Evolutionary conservation across 2,797 vertebrate genomes (phyloP).

Genomic region (Lindbergichthys nudifrons): DNA sequence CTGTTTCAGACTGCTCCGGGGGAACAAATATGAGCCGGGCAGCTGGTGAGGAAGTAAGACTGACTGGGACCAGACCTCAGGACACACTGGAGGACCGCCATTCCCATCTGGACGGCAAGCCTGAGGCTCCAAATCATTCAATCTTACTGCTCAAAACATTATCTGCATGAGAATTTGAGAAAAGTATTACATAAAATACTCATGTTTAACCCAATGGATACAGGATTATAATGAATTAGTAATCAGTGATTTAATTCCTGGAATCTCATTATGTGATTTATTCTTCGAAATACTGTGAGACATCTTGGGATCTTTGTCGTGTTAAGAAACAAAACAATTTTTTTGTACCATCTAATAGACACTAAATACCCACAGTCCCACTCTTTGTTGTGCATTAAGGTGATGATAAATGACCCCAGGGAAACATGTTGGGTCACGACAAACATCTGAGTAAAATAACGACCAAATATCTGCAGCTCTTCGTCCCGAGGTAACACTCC

Average conservation of each 20-base stretch:
- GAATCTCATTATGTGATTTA: slow-evolving; percentile 1
- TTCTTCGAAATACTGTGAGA: background rate
- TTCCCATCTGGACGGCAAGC: slow-evolving; percentile 40
- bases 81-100: slow-evolving; percentile 17
- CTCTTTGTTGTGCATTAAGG: background rate
- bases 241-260: slow-evolving; percentile 11
- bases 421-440: slow-evolving; percentile 1
- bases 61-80: slow-evolving; percentile 37
- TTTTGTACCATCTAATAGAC: background rate
- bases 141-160: slow-evolving; percentile 22
- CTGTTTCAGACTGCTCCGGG: slow-evolving; percentile 31
- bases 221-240: slow-evolving; percentile 11
- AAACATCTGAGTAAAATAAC: slow-evolving; percentile 18
- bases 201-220: background rate
- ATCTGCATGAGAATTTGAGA: slow-evolving; percentile 16
- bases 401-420: slow-evolving; percentile 13
- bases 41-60: slow-evolving; percentile 53
- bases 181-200: background rate
- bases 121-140: slow-evolving; percentile 44
- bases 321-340: slow-evolving; percentile 1
- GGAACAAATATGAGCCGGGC: slow-evolving; percentile 15
- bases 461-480: slow-evolving; percentile 3
- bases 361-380: background rate
- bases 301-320: background rate
- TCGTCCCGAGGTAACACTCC: background rate